Evolutionary conservation across 2,113 vertebrate genomes (phyloP).

Genomic region (Myotis lucifugus): DNA sequence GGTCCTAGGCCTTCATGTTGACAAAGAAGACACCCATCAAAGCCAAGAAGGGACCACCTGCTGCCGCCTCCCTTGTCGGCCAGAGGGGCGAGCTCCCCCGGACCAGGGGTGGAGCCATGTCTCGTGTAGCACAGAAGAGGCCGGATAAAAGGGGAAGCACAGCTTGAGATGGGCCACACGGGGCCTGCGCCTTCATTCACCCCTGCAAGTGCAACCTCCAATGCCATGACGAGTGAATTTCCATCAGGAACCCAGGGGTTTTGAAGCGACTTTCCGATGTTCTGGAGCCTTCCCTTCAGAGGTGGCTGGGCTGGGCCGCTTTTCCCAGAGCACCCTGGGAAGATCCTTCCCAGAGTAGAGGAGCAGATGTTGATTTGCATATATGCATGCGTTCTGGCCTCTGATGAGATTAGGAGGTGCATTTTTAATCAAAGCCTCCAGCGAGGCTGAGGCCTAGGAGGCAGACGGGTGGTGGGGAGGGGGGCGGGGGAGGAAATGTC

Average conservation of each 20-base stretch:
- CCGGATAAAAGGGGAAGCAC: slow-evolving; percentile 31
- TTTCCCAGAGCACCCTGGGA: slow-evolving; percentile 94
- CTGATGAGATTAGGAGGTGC: slow-evolving; percentile 99
- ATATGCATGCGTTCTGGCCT: slow-evolving; percentile 96
- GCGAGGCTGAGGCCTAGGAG: slow-evolving; percentile 92
- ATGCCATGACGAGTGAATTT: slow-evolving; percentile 92
- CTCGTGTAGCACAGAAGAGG: background rate
- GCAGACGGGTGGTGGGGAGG: slow-evolving; percentile 88
- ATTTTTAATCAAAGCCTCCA: slow-evolving; percentile 99
- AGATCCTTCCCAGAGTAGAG: slow-evolving; percentile 95
- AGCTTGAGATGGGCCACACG: slow-evolving; percentile 84
- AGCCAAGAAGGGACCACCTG: background rate
- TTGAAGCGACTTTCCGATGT: slow-evolving; percentile 87
- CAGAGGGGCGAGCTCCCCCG: background rate
- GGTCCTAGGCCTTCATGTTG: background rate
- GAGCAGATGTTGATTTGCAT: slow-evolving; percentile 99
- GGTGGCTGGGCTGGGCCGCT: slow-evolving; percentile 88
- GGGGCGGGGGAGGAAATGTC: slow-evolving; percentile 88
- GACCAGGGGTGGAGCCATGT: background rate
- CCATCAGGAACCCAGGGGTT: slow-evolving; percentile 89
- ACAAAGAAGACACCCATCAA: background rate
- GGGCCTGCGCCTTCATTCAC: slow-evolving; percentile 87
- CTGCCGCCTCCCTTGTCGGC: background rate
- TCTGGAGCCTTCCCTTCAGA: slow-evolving; percentile 87
- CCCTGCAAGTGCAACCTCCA: slow-evolving; percentile 90